phyloP scores from a whole-genome alignment of 2,797 vertebrate species.

The Ambastaia sidthimunki region DNA sequence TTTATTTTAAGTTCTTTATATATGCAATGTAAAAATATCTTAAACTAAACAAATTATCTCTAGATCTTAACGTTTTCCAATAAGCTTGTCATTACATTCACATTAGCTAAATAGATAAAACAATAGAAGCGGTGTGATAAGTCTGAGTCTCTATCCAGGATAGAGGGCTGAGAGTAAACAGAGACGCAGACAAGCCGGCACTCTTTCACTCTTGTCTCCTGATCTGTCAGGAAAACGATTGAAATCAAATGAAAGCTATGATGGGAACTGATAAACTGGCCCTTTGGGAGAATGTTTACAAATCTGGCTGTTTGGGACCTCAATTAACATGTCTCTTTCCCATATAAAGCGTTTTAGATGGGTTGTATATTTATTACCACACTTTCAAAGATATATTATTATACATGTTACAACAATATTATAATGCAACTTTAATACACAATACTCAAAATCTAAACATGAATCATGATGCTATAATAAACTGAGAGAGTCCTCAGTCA shows the following conservation, averaged over 20 bases:
- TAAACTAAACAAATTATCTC: conserved; percentile 49
- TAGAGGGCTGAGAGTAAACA: conserved; percentile 82
- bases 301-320: not conserved
- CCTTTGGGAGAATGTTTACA: not conserved
- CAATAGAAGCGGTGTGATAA: conserved; percentile 73
- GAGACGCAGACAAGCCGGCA: conserved; percentile 83
- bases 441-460: not conserved
- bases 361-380: not conserved
- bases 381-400: not conserved
- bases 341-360: not conserved
- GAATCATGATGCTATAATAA: not conserved
- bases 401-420: not conserved
- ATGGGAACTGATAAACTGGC: conserved; percentile 27
- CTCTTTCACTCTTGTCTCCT: conserved; percentile 70
- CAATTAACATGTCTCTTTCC: not conserved
- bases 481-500: not conserved
- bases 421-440: not conserved
- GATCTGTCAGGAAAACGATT: conserved; percentile 62
- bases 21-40: not conserved
- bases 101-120: conserved; percentile 79
- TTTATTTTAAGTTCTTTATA: not conserved
- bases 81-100: conserved; percentile 80
- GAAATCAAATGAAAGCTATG: conserved; percentile 53
- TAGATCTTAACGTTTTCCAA: conserved; percentile 75
- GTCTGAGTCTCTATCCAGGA: conserved; percentile 68